Evolutionary conservation across 2,888 invertebrate species (phyloP).

Genomic region (Aethes cnicana): DNA sequence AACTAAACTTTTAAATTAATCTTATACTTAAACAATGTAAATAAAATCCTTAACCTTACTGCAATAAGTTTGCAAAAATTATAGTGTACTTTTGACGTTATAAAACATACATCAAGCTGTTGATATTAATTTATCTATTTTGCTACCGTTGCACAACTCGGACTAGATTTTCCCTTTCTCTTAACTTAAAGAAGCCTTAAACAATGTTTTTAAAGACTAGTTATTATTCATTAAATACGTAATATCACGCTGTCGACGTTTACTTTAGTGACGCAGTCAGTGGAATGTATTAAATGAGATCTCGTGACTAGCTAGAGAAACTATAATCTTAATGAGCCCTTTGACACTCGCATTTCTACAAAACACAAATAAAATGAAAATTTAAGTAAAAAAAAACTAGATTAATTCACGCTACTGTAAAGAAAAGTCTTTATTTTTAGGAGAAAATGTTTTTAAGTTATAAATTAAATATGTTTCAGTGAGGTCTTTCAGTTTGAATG

Average conservation of each 20-base stretch:
- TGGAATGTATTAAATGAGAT: constrained; percentile 34
- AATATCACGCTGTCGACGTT: constrained; percentile 62
- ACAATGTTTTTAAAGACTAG: constrained; percentile 49
- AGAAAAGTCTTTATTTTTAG: too few relatives aligned
- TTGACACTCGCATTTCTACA: constrained; percentile 33
- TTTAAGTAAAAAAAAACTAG: too few relatives aligned
- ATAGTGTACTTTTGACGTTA: constrained; percentile 17
- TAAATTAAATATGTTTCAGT: too few relatives aligned
- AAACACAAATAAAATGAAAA: too few relatives aligned
- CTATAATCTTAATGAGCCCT: constrained; percentile 22
- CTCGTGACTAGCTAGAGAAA: constrained; percentile 45
- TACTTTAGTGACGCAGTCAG: constrained; percentile 6
- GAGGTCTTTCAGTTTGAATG: too few relatives aligned
- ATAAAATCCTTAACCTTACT: constrained; percentile 20
- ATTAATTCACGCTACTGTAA: too few relatives aligned
- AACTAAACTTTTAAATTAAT: constrained; percentile 39
- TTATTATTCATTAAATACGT: constrained; percentile 58
- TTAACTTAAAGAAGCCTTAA: constrained; percentile 57
- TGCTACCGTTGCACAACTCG: constrained; percentile 57
- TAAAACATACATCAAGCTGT: constrained; percentile 24
- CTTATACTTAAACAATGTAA: constrained; percentile 32
- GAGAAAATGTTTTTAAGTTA: too few relatives aligned
- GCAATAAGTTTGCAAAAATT: constrained; percentile 3
- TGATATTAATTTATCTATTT: constrained; percentile 33
- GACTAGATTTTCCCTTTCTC: constrained; percentile 56